phyloP scores from a whole-genome alignment of 2,888 invertebrate species.

The Luffia ferchaultella region DNA sequence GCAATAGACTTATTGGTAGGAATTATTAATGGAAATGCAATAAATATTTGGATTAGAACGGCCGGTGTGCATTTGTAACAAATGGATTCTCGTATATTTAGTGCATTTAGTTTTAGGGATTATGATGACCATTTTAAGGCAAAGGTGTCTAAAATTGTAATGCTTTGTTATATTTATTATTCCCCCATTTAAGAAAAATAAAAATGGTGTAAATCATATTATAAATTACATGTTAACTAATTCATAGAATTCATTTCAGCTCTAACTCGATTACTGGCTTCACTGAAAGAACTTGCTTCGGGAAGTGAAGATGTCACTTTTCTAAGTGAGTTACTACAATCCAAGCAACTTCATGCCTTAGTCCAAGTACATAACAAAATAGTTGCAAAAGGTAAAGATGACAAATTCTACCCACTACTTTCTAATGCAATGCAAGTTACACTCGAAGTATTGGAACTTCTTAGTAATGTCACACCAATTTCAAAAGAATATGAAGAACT shows the following conservation, averaged over 20 bases:
- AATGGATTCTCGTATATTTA: no score
- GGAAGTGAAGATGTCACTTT: slow-evolving; percentile 89
- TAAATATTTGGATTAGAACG: no score
- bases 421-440: slow-evolving; percentile 87
- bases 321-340: slow-evolving; percentile 82
- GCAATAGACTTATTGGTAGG: no score
- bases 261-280: slow-evolving; percentile 79
- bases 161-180: no score
- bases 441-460: slow-evolving; percentile 80
- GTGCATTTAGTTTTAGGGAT: no score
- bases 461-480: slow-evolving; percentile 70
- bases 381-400: slow-evolving; percentile 82
- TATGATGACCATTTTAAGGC: no score
- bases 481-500: slow-evolving; percentile 83
- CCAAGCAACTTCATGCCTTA: slow-evolving; percentile 87
- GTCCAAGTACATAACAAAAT: slow-evolving; percentile 93
- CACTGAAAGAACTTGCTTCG: slow-evolving; percentile 82
- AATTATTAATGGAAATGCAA: no score
- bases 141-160: no score
- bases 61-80: no score
- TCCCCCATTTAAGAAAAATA: background rate
- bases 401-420: slow-evolving; percentile 82
- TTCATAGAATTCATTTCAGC: no score
- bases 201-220: background rate
- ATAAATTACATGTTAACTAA: slow-evolving; percentile 7